phyloP scores from a whole-genome alignment of 2,113 vertebrate species.

The Empidonax alnorum region DNA sequence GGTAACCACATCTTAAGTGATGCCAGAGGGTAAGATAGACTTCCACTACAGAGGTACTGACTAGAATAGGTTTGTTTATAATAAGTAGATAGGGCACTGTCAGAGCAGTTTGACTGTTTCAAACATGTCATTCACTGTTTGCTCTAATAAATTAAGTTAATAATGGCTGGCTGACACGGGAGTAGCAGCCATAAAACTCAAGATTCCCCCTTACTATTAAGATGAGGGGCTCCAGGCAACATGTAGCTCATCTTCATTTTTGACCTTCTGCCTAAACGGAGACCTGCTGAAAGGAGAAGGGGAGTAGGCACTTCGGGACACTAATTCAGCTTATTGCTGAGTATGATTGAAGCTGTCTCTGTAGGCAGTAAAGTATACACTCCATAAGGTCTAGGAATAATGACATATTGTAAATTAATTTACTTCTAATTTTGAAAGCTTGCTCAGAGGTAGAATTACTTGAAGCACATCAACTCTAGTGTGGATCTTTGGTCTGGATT shows the following conservation, averaged over 20 bases:
- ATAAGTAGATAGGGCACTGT: neutral
- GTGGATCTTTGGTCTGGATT: neutral
- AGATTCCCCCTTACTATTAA: slow-evolving; percentile 12
- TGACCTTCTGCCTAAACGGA: slow-evolving; percentile 46
- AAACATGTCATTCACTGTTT: neutral
- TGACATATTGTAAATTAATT: slow-evolving; percentile 24
- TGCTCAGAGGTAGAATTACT: neutral
- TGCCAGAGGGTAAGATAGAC: neutral
- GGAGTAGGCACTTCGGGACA: neutral
- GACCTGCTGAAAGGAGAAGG: neutral
- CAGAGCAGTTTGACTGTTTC: neutral
- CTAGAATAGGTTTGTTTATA: neutral
- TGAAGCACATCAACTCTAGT: neutral
- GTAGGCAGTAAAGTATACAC: neutral
- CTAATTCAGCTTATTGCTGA: slow-evolving; percentile 31
- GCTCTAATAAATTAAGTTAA: slow-evolving; percentile 41
- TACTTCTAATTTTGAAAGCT: slow-evolving; percentile 43
- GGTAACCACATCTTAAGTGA: neutral
- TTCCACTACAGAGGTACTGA: neutral
- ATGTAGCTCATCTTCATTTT: neutral
- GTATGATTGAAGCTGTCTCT: slow-evolving; percentile 16
- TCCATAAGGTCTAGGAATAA: slow-evolving; percentile 29
- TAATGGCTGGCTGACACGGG: slow-evolving; percentile 20
- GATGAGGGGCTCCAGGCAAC: neutral
- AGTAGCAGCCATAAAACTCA: slow-evolving; percentile 34